A percentile compares a stretch with the other conserved stretches of the same genome.
phyloP scores from a whole-genome alignment of 2,888 invertebrate genomes.

The Sinelater perroti region DNA sequence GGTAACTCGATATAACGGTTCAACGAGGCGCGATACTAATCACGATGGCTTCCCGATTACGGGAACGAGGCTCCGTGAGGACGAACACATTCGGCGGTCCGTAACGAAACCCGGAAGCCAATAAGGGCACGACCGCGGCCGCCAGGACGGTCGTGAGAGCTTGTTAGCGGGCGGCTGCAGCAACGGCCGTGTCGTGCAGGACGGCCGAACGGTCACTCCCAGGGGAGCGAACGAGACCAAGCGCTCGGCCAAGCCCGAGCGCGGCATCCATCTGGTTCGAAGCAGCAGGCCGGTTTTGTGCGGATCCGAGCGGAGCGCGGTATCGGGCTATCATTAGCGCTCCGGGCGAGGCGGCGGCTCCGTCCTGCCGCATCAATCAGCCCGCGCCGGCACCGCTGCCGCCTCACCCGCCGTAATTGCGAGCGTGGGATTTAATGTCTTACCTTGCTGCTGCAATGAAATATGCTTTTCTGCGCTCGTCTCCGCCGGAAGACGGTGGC shows the following conservation, averaged over 20 bases:
- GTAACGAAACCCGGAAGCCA: constrained; percentile 14
- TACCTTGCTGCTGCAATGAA: constrained; percentile 31
- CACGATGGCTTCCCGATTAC: too few species aligned
- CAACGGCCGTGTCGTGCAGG: constrained; percentile 8
- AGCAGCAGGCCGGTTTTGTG: constrained; percentile 28
- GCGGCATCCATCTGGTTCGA: too few species aligned
- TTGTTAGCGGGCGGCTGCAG: constrained; percentile 22
- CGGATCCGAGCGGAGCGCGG: constrained; percentile 18
- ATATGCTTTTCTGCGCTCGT: constrained; percentile 26
- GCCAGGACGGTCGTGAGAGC: constrained; percentile 19
- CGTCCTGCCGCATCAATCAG: constrained; percentile 36
- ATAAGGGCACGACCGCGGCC: constrained; percentile 20
- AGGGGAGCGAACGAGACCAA: constrained; percentile 11
- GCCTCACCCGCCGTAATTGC: constrained; percentile 30
- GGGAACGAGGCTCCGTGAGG: too few species aligned
- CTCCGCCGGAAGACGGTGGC: constrained; percentile 13
- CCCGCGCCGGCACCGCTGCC: constrained; percentile 27
- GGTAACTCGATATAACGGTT: too few species aligned
- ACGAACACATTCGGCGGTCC: constrained; percentile 7
- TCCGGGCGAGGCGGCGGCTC: constrained; percentile 29
- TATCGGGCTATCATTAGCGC: constrained; percentile 33
- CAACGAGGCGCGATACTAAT: too few species aligned
- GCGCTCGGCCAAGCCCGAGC: neutral
- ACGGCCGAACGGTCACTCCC: neutral
- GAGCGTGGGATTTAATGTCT: constrained; percentile 35